A percentile compares a stretch with the other conserved stretches of the same genome.
Conservation (phyloP, 1,140 invertebrate species). For the Protaetia brevitarsis region DNA sequence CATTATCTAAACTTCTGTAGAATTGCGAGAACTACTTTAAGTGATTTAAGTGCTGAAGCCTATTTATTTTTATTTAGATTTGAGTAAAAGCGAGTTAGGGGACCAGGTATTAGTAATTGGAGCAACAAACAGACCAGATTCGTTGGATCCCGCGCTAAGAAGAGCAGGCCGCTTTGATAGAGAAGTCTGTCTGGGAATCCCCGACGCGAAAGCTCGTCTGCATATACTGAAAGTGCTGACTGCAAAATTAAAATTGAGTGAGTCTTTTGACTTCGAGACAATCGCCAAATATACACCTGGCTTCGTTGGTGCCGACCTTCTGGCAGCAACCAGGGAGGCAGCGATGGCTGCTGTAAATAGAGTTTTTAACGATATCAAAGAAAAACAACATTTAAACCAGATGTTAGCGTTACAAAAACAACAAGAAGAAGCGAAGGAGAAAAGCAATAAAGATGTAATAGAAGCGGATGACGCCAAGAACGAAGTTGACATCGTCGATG, state of each 20-base stretch:
- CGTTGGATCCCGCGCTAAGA: conserved; percentile 88
- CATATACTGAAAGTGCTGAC: conserved; percentile 75
- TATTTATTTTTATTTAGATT: conserved; percentile 47
- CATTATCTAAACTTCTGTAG: too few relatives aligned
- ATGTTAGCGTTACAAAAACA: conserved; percentile 26
- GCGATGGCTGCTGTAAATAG: conserved; percentile 79
- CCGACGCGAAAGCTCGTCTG: conserved; percentile 74
- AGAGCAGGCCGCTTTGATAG: conserved; percentile 89
- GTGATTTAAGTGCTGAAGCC: not conserved
- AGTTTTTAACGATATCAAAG: conserved; percentile 38
- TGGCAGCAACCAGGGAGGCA: conserved; percentile 81
- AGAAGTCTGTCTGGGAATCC: conserved; percentile 92
- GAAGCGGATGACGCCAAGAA: conserved; percentile 30
- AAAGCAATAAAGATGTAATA: conserved; percentile 17
- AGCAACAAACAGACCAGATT: conserved; percentile 91
- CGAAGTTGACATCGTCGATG: conserved; percentile 36
- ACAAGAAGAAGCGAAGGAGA: conserved; percentile 23
- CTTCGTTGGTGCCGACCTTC: conserved; percentile 95
- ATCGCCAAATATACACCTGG: conserved; percentile 88
- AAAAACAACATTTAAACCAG: conserved; percentile 35
- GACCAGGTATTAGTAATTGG: conserved; percentile 84
- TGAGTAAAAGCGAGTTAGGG: conserved; percentile 60
- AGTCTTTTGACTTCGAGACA: conserved; percentile 65
- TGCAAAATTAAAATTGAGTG: conserved; percentile 62
- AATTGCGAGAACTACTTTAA: too few relatives aligned